A percentile compares a stretch with the other conserved stretches of the same genome.
Evolutionary conservation across 2,888 invertebrate genomes (phyloP).

Genomic region (Andricus curvator): DNA sequence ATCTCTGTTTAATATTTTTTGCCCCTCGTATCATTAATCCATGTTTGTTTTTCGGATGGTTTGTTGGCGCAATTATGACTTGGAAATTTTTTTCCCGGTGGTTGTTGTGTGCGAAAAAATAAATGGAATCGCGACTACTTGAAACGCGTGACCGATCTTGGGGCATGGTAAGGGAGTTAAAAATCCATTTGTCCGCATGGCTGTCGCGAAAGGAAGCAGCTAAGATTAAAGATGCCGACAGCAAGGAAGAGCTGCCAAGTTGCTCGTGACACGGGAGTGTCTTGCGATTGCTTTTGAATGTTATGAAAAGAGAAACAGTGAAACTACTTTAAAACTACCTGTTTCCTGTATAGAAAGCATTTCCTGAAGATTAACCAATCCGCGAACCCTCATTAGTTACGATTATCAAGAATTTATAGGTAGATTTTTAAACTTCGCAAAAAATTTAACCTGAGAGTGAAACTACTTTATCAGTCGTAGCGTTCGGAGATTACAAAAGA

Average conservation of each 20-base stretch:
- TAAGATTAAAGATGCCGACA: constrained; percentile 47
- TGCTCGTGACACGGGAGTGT: constrained; percentile 39
- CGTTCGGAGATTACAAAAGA: constrained; percentile 44
- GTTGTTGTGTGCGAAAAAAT: constrained; percentile 34
- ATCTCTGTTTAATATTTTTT: background rate
- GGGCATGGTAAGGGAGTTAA: constrained; percentile 53
- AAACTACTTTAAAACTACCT: constrained; percentile 13
- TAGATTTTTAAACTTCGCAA: background rate
- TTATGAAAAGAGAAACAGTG: constrained; percentile 5
- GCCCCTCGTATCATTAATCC: constrained; percentile 15
- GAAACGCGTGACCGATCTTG: constrained; percentile 35
- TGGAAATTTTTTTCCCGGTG: background rate
- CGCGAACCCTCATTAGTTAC: background rate
- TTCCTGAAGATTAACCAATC: background rate
- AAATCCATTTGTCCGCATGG: constrained; percentile 60
- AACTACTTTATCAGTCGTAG: constrained; percentile 47
- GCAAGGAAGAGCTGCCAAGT: constrained; percentile 37
- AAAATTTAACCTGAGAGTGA: background rate
- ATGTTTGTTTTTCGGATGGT: constrained; percentile 26
- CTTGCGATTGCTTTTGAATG: constrained; percentile 21
- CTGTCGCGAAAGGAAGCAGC: constrained; percentile 50
- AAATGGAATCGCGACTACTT: constrained; percentile 32
- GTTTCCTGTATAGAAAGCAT: constrained; percentile 1
- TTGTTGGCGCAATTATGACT: constrained; percentile 22
- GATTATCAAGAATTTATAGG: background rate